Conservation (phyloP, 1,140 invertebrate species). For the Matsumurasca onukii region DNA sequence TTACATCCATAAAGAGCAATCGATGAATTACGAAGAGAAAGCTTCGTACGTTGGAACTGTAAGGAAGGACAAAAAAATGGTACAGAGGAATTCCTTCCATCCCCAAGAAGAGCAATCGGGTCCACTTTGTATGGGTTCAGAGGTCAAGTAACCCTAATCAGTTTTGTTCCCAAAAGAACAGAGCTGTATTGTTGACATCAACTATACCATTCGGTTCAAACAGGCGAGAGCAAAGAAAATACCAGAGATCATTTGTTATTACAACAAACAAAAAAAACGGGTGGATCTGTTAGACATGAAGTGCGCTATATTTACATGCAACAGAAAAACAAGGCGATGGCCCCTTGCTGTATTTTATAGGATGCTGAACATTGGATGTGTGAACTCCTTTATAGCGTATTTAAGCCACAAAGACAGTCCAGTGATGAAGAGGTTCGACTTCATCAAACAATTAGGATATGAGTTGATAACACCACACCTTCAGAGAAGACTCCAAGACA, state of each 20-base stretch:
- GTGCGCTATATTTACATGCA: background rate
- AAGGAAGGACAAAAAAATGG: conserved; percentile 50
- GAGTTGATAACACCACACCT: background rate
- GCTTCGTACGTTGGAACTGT: conserved; percentile 50
- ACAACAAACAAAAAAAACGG: background rate
- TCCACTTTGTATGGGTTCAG: background rate
- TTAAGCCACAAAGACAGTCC: background rate
- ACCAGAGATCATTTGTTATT: too few relatives aligned
- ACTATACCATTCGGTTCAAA: background rate
- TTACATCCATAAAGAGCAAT: conserved; percentile 39
- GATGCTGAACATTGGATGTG: background rate
- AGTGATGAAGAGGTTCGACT: background rate
- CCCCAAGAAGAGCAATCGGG: conserved; percentile 1
- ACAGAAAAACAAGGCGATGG: background rate
- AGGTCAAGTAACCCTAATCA: background rate
- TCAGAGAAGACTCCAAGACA: background rate
- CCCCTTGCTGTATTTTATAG: background rate
- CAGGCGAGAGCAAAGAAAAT: background rate
- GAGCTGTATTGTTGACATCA: background rate
- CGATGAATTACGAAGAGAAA: conserved; percentile 42
- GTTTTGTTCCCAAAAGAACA: conserved; percentile 1
- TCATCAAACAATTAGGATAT: background rate
- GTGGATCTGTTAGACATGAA: background rate
- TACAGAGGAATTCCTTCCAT: conserved; percentile 43
- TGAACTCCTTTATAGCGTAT: background rate